Conservation (phyloP, 2,888 invertebrate species). For the Acanthosepion lycidas region DNA sequence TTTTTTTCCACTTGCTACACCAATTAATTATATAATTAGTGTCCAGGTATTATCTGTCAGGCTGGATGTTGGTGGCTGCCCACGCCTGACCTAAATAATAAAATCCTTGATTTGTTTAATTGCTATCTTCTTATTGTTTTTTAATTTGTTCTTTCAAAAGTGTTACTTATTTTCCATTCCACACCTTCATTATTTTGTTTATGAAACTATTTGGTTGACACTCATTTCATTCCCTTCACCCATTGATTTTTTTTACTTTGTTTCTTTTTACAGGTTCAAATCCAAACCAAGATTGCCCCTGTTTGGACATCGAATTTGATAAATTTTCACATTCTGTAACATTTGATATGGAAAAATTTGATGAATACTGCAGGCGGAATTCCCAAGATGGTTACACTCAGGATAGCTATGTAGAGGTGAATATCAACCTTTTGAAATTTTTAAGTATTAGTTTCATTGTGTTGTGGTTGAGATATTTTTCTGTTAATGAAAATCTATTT, state of each 20-base stretch:
- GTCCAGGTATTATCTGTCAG: no score
- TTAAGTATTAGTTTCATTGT: neutral
- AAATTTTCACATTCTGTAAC: slow-evolving; percentile 74
- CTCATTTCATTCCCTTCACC: no score
- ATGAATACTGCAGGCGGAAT: slow-evolving; percentile 39
- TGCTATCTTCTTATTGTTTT: no score
- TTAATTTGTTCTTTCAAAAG: no score
- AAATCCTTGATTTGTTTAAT: no score
- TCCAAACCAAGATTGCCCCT: slow-evolving; percentile 76
- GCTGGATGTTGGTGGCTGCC: no score
- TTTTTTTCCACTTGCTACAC: no score
- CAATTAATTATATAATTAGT: no score
- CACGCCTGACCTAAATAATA: no score
- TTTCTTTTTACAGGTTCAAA: slow-evolving; percentile 72
- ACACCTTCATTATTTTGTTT: no score
- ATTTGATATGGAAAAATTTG: slow-evolving; percentile 59
- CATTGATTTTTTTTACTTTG: neutral
- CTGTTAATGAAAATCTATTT: neutral
- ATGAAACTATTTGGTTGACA: no score
- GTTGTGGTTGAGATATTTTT: neutral
- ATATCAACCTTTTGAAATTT: neutral
- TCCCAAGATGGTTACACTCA: slow-evolving; percentile 40
- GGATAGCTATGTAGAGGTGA: neutral
- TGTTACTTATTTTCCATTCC: no score
- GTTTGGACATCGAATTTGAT: slow-evolving; percentile 77